Evolutionary conservation across 1,140 invertebrate species (phyloP).

Genomic region (Euschistus heros): DNA sequence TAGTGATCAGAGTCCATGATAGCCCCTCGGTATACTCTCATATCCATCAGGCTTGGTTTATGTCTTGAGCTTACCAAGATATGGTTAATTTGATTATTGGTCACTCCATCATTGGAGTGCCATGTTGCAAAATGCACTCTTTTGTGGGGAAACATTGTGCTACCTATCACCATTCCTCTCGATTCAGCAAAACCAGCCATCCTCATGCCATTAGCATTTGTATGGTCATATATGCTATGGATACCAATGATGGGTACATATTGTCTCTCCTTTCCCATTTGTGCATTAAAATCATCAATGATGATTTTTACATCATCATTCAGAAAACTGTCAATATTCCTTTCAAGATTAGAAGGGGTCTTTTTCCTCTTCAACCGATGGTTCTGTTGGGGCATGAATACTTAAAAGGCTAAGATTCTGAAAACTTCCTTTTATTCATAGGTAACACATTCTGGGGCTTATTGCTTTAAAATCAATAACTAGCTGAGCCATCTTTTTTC

Average conservation of each 20-base stretch:
- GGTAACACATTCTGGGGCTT: not conserved
- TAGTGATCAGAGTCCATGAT: too few species aligned
- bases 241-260: slow-evolving; percentile 13
- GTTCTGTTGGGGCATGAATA: not conserved
- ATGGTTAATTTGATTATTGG: slow-evolving; percentile 28
- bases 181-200: slow-evolving; percentile 26
- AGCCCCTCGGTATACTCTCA: too few species aligned
- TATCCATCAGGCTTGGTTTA: too few species aligned
- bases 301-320: too few species aligned
- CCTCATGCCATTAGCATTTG: slow-evolving; percentile 27
- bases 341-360: too few species aligned
- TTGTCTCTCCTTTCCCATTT: slow-evolving; percentile 14
- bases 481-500: not conserved
- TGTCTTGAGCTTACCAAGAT: slow-evolving; percentile 23
- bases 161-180: slow-evolving; percentile 27
- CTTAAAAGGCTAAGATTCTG: not conserved
- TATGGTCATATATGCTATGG: slow-evolving; percentile 31
- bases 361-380: too few species aligned
- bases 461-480: not conserved
- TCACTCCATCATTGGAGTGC: slow-evolving; percentile 25
- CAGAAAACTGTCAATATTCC: too few species aligned
- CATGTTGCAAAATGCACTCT: slow-evolving; percentile 28
- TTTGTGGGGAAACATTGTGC: slow-evolving; percentile 25
- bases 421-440: not conserved
- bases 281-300: too few species aligned